These are phyloP conservation scores for Labia minor DNA, from an alignment of 2,888 invertebrate genomes.

Conservation along the genomic window DNA sequence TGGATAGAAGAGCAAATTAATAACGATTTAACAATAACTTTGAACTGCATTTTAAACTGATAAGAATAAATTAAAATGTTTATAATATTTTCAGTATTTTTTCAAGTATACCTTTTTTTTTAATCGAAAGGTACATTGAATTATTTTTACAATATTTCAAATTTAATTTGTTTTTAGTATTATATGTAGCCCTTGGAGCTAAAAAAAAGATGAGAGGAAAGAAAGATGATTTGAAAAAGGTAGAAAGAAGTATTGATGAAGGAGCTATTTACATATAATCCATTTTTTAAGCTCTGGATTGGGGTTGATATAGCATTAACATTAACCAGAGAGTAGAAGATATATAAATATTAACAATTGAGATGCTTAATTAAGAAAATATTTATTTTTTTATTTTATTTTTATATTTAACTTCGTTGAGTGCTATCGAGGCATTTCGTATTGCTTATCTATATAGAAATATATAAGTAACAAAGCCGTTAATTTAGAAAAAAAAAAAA, in stretches of 20 bases:
- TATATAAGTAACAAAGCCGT: constrained; percentile 13
- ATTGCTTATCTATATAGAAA: not conserved
- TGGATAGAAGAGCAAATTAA: not conserved
- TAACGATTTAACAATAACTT: not conserved
- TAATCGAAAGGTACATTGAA: not conserved
- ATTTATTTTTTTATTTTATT: not conserved
- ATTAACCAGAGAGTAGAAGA: not conserved
- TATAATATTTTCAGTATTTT: not conserved
- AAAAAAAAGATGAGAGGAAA: not conserved
- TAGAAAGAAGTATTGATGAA: not conserved
- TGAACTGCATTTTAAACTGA: not conserved
- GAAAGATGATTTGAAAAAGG: not conserved
- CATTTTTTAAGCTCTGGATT: not conserved
- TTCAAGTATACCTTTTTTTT: not conserved
- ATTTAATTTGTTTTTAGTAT: not conserved
- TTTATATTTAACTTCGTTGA: not conserved
- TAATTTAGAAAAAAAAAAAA: not conserved
- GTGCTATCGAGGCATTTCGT: not conserved
- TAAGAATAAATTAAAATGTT: not conserved
- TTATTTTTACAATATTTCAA: not conserved
- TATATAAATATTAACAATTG: not conserved
- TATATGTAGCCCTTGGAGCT: not conserved
- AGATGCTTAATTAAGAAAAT: not conserved
- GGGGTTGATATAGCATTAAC: not conserved
- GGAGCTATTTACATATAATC: constrained; percentile 13